Evolutionary conservation across 1,140 invertebrate species (phyloP), one percentile per base, ranked within the genome.

Genomic region (Macrosteles quadrilineatus): DNA sequence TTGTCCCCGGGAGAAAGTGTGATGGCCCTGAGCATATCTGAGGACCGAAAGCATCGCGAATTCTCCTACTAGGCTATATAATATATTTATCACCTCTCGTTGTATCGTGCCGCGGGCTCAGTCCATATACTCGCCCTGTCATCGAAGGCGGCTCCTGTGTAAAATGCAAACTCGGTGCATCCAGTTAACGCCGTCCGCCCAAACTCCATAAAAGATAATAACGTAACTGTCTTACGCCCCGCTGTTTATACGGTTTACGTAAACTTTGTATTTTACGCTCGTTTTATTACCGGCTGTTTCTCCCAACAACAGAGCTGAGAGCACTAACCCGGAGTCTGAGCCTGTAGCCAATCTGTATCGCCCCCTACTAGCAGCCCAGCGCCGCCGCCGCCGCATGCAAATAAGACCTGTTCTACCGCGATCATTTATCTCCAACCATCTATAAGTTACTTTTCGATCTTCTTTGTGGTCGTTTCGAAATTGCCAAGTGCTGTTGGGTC

Each of bases 181-280:
- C 32, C 32, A 36, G 47, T 50, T 17, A 50, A 19, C 14, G 21
- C 21, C 47, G 14, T 19, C 47, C 47, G 47, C 47, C 14, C 47
- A 19, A 50, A 50, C 47, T 50, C 47, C 47, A 50, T 50, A 50
- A 50, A 50, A 50, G 47, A 21, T 21, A 21, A 17, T 17, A 50
- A 17, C 14, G 14, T 19, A 50, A 17, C 21, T 17, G 14, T 17
- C 21, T 17, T 21, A n/a, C 47, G n/a, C 21, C 47, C 47, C n/a
- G 47, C 47, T 21, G 47, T 50, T 50, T 50, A 50, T 50, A 21
- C 21, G 47, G 47, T 50, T 36, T 50, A 50, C 47, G 47, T 50
- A 50, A 50, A 50, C 47, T 50, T 21, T 21, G 47, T 50, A 19
- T 50, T 50, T 50, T 50, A 50, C 47, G 47, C 47, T 17, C 4